Percentiles rank a stretch among this genome's conserved stretches.
Evolutionary conservation across 2,888 invertebrate genomes (phyloP).

Genomic region (Ptychoptera contaminata): DNA sequence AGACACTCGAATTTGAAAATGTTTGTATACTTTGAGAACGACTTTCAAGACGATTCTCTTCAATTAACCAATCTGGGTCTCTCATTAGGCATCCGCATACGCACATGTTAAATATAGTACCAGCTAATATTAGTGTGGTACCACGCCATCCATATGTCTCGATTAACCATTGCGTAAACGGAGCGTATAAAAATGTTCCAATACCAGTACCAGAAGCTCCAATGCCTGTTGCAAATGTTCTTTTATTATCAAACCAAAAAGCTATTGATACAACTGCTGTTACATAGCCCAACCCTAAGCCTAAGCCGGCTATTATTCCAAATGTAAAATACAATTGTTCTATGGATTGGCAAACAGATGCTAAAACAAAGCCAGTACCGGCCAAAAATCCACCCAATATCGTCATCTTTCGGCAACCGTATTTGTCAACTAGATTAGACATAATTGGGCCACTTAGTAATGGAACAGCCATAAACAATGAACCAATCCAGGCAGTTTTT

Average conservation of each 20-base stretch:
- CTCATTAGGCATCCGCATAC: conserved; percentile 77
- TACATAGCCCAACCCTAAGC: conserved; percentile 71
- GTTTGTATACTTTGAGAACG: conserved; percentile 31
- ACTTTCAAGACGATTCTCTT: conserved; percentile 30
- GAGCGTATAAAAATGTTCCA: conserved; percentile 78
- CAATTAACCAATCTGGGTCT: conserved; percentile 62
- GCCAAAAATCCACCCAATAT: conserved; percentile 58
- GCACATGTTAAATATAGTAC: conserved; percentile 68
- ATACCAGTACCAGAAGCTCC: conserved; percentile 81
- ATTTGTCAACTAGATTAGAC: conserved; percentile 71
- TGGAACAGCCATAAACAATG: conserved; percentile 79
- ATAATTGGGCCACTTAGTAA: conserved; percentile 69
- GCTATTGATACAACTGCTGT: conserved; percentile 84
- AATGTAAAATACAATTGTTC: conserved; percentile 72
- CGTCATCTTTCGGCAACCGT: conserved; percentile 67
- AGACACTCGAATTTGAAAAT: conserved; percentile 30
- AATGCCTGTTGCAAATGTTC: conserved; percentile 72
- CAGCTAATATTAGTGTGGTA: conserved; percentile 62
- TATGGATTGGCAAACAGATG: conserved; percentile 52
- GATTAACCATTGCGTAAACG: conserved; percentile 64
- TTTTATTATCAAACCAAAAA: conserved; percentile 81
- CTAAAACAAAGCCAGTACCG: conserved; percentile 58
- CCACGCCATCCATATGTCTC: conserved; percentile 75
- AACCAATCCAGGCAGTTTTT: conserved; percentile 80
- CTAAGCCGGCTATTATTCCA: conserved; percentile 69